These are phyloP conservation scores for Chalcosyrphus nemorum DNA, from an alignment of 2,888 invertebrate species.

Conservation along the genomic window DNA sequence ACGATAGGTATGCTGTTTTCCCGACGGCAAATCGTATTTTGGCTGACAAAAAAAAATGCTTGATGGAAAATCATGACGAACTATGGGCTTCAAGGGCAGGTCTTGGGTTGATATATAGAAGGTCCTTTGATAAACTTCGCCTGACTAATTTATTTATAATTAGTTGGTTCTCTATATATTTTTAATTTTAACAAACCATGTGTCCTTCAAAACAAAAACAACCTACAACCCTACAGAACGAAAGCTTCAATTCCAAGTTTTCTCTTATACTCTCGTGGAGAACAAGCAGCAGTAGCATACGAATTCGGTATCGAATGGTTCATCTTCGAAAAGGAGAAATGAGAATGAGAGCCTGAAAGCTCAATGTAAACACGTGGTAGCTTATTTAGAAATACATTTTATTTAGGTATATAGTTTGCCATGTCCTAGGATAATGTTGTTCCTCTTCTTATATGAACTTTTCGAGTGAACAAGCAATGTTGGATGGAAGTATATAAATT, in stretches of 20 bases:
- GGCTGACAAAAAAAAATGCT: not conserved
- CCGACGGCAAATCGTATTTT: slow-evolving; percentile 46
- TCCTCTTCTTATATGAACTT: slow-evolving; percentile 2
- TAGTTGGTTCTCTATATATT: not conserved
- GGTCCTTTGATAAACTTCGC: too few species aligned
- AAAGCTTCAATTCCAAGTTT: not conserved
- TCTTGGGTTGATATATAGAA: too few species aligned
- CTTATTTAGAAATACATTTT: slow-evolving; percentile 1
- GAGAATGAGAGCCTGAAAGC: slow-evolving; percentile 17
- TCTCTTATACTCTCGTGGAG: slow-evolving; percentile 10
- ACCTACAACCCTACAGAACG: not conserved
- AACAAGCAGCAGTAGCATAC: slow-evolving; percentile 3
- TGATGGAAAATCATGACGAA: too few species aligned
- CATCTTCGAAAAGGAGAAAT: slow-evolving; percentile 41
- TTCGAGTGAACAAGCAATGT: slow-evolving; percentile 9
- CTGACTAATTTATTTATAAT: not conserved
- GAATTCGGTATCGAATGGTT: not conserved
- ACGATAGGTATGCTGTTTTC: slow-evolving; percentile 14
- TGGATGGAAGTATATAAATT: not conserved
- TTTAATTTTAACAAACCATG: not conserved
- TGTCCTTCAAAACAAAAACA: not conserved
- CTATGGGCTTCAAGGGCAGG: too few species aligned
- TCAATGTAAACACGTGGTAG: slow-evolving; percentile 57
- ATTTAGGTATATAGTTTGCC: slow-evolving; percentile 40
- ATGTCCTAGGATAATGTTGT: slow-evolving; percentile 71